Conservation (phyloP, 2,797 vertebrate genomes). For the Centroberyx gerrardi region DNA sequence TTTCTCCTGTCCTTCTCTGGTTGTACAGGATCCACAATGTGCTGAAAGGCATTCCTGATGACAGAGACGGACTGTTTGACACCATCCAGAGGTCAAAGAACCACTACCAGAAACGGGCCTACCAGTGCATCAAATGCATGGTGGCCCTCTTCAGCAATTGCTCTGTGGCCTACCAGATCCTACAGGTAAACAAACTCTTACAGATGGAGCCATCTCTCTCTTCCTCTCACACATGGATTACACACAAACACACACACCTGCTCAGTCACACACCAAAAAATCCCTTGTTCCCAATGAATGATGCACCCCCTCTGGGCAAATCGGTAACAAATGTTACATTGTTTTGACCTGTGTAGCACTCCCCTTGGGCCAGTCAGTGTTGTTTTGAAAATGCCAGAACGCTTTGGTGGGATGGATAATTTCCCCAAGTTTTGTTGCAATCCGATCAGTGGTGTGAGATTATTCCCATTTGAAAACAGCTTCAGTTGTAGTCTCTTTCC, state of each 20-base stretch:
- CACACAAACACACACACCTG: not conserved
- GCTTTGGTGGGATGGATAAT: no score
- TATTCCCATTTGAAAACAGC: no score
- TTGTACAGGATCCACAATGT: constrained; percentile 96
- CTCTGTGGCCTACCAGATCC: constrained; percentile 98
- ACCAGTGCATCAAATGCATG: constrained; percentile 99
- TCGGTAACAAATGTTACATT: no score
- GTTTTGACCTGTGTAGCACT: no score
- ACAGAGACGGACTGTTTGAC: constrained; percentile 98
- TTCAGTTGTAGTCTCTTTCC: no score
- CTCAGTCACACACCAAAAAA: not conserved
- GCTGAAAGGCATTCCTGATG: constrained; percentile 98
- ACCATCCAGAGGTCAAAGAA: constrained; percentile 99
- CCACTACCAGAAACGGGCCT: constrained; percentile 99
- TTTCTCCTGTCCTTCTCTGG: not conserved
- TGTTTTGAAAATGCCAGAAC: no score
- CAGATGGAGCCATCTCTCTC: not conserved
- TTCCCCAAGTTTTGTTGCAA: no score
- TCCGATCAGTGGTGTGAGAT: no score
- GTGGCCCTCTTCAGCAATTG: constrained; percentile 99
- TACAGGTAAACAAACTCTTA: constrained; percentile 88
- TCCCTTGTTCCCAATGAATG: no score
- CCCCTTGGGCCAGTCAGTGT: no score
- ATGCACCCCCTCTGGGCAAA: no score
- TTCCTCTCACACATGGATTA: not conserved